These are phyloP conservation scores for Drosophila ustulata DNA, from an alignment of 2,888 invertebrate genomes.

Conservation along the genomic window DNA sequence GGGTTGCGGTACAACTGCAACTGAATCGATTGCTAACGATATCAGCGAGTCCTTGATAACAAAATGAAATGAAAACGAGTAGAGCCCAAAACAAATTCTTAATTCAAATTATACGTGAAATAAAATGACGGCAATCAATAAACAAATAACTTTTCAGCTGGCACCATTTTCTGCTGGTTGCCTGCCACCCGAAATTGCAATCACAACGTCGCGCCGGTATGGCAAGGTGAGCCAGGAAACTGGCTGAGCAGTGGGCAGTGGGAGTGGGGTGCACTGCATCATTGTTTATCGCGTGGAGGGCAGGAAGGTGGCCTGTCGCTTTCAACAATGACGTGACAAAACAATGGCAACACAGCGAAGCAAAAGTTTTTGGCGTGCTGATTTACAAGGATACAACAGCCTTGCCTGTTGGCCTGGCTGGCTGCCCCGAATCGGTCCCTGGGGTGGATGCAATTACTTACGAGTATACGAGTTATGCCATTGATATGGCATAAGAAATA, in stretches of 20 bases:
- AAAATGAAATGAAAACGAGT: conserved; percentile 18
- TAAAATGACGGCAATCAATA: conserved; percentile 72
- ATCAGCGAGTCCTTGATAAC: conserved; percentile 50
- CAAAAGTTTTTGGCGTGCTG: conserved; percentile 71
- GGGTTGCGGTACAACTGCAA: conserved; percentile 36
- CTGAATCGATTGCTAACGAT: conserved; percentile 27
- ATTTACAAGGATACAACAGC: conserved; percentile 72
- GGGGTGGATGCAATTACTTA: conserved; percentile 26
- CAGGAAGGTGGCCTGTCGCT: conserved; percentile 30
- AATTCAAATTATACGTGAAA: conserved; percentile 63
- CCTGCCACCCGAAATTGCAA: conserved; percentile 42
- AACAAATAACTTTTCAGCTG: conserved; percentile 71
- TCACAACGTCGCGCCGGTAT: conserved; percentile 14
- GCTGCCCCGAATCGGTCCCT: not conserved
- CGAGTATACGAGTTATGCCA: conserved; percentile 13
- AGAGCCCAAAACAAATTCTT: conserved; percentile 21
- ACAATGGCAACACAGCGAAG: conserved; percentile 49
- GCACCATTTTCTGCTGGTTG: conserved; percentile 51
- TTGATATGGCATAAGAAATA: conserved; percentile 34
- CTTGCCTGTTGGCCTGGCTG: conserved; percentile 12
- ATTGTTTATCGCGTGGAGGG: conserved; percentile 33
- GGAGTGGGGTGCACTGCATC: conserved; percentile 53
- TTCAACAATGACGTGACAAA: conserved; percentile 72
- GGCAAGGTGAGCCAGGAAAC: conserved; percentile 53
- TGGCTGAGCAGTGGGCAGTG: conserved; percentile 20